phyloP scores from a whole-genome alignment of 1,140 invertebrate genomes.

The Pollicipes pollicipes region DNA sequence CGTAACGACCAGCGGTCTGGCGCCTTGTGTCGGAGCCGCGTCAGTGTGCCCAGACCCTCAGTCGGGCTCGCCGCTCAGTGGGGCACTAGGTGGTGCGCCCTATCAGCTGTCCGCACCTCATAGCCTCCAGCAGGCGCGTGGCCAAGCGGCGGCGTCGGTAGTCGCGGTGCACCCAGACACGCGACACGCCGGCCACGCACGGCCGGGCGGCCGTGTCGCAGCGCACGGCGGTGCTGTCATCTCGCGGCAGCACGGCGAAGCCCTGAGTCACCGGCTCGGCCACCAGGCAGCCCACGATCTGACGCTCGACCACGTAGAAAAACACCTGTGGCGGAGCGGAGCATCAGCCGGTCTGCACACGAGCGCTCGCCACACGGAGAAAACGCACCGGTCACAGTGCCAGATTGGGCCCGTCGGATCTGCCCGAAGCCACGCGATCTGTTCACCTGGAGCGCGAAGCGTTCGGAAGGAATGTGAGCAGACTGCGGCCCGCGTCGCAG shows the following conservation, averaged over 20 bases:
- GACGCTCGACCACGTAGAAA: constrained; percentile 14
- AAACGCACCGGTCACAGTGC: no score
- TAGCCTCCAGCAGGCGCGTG: neutral
- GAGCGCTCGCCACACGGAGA: no score
- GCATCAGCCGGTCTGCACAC: no score
- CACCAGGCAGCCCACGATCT: constrained; percentile 17
- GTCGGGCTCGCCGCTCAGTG: neutral
- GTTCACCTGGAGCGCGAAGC: no score
- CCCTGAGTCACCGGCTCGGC: constrained; percentile 14
- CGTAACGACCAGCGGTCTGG: constrained; percentile 12
- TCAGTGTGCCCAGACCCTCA: no score
- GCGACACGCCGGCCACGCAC: neutral
- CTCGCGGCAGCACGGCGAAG: neutral
- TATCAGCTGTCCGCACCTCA: neutral
- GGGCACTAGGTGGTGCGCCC: neutral
- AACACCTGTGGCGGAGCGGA: constrained; percentile 15
- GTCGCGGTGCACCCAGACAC: neutral
- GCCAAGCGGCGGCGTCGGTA: neutral
- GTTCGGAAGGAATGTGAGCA: no score
- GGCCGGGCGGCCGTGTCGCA: neutral
- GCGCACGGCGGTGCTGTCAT: neutral
- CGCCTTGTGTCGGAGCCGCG: constrained; percentile 12
- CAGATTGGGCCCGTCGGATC: no score
- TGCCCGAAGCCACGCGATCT: no score
- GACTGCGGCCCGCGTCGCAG: no score